These are phyloP conservation scores for Oxycera nigricornis DNA, from an alignment of 2,888 invertebrate species.

Conservation along the genomic window DNA sequence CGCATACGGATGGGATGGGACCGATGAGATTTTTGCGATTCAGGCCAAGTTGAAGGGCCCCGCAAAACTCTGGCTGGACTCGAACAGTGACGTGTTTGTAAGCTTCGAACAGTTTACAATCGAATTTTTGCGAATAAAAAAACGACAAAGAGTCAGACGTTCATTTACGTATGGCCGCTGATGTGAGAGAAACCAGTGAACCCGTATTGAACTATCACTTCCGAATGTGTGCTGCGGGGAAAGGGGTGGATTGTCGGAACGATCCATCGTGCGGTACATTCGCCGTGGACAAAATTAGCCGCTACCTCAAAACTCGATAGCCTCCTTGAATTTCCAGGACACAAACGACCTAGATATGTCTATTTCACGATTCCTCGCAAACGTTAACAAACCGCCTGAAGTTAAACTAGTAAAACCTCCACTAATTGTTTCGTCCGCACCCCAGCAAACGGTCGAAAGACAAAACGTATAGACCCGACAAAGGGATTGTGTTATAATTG, in stretches of 20 bases:
- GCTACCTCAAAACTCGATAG: too few species aligned
- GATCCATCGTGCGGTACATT: too few species aligned
- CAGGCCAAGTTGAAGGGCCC: constrained; percentile 4
- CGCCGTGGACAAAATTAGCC: too few species aligned
- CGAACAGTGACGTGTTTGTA: constrained; percentile 15
- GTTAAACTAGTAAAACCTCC: constrained; percentile 3
- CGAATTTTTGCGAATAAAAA: background rate
- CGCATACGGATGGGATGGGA: background rate
- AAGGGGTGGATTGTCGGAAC: background rate
- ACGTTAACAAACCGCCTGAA: background rate
- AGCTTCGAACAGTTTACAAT: constrained; percentile 8
- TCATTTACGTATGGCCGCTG: background rate
- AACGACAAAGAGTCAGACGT: constrained; percentile 3
- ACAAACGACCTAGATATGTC: constrained; percentile 8
- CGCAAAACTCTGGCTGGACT: constrained; percentile 3
- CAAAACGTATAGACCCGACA: too few species aligned
- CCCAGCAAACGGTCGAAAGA: background rate
- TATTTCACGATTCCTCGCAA: constrained; percentile 3
- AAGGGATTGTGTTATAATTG: too few species aligned
- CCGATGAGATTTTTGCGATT: background rate
- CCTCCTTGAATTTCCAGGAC: too few species aligned
- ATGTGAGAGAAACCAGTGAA: background rate
- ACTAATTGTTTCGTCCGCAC: background rate
- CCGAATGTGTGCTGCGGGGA: too few species aligned
- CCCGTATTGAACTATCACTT: too few species aligned